Evolutionary conservation across 64 coral and sea anemone species (phyloP).

Genomic region (Acropora tenuis): DNA sequence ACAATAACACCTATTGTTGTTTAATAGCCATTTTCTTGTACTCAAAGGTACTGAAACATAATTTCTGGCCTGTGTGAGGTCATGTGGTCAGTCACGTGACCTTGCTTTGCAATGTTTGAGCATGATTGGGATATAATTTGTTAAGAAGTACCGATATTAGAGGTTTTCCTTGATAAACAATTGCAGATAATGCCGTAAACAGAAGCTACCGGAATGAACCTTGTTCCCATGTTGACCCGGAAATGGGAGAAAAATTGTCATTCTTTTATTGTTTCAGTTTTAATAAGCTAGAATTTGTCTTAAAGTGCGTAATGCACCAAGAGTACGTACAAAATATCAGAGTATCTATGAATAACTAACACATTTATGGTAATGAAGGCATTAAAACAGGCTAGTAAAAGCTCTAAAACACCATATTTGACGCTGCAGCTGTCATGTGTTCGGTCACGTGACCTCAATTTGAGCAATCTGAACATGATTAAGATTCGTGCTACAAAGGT

Average conservation of each 20-base stretch:
- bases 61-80: neutral
- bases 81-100: neutral
- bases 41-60: neutral
- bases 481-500: constrained; percentile 4
- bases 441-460: constrained; percentile 14
- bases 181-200: neutral
- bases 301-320: constrained; percentile 21
- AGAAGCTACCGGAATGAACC: neutral
- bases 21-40: too few species aligned
- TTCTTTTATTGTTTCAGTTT: constrained; percentile 17
- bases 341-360: constrained; percentile 26
- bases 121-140: neutral
- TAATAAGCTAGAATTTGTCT: constrained; percentile 21
- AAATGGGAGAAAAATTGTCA: constrained; percentile 28
- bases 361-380: neutral
- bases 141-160: neutral
- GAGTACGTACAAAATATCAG: constrained; percentile 21
- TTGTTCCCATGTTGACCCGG: constrained; percentile 22
- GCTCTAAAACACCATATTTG: constrained; percentile 11
- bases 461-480: neutral
- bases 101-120: neutral
- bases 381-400: constrained; percentile 17
- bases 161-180: constrained; percentile 13
- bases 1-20: too few species aligned
- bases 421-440: neutral